A percentile compares a stretch with the other conserved stretches of the same genome.
Conservation (phyloP, 2,797 vertebrate genomes). For the Poliocrania exsul region DNA sequence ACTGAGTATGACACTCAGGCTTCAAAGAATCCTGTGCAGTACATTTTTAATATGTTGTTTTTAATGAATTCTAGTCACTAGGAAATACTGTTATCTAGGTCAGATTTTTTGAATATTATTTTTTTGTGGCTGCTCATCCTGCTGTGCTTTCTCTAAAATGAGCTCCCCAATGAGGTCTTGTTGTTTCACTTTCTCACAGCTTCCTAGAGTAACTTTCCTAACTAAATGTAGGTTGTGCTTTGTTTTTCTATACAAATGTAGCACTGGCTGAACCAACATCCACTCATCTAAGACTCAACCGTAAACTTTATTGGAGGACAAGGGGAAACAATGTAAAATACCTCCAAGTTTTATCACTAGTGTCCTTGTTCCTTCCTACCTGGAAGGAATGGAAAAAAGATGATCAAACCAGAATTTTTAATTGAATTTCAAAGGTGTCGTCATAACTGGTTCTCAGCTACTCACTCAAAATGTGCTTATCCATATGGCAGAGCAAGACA, state of each 20-base stretch:
- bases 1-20: constrained; percentile 1
- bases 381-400: not conserved
- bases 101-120: constrained; percentile 48
- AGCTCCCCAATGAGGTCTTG: constrained; percentile 15
- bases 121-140: not conserved
- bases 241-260: not conserved
- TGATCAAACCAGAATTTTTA: not conserved
- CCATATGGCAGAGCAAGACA: not conserved
- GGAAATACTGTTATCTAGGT: constrained; percentile 56
- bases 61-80: constrained; percentile 49
- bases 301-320: not conserved
- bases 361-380: not conserved
- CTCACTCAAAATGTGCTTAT: not conserved
- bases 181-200: not conserved
- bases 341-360: not conserved
- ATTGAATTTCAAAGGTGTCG: not conserved
- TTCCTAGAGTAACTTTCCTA: not conserved
- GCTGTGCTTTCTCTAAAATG: constrained; percentile 36
- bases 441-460: not conserved
- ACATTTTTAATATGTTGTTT: constrained; percentile 38
- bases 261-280: not conserved
- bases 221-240: not conserved
- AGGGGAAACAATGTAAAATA: not conserved
- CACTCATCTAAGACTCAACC: not conserved
- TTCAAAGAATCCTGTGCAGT: constrained; percentile 37